phyloP scores from a whole-genome alignment of 2,888 invertebrate genomes.

The Fragum sueziense region DNA sequence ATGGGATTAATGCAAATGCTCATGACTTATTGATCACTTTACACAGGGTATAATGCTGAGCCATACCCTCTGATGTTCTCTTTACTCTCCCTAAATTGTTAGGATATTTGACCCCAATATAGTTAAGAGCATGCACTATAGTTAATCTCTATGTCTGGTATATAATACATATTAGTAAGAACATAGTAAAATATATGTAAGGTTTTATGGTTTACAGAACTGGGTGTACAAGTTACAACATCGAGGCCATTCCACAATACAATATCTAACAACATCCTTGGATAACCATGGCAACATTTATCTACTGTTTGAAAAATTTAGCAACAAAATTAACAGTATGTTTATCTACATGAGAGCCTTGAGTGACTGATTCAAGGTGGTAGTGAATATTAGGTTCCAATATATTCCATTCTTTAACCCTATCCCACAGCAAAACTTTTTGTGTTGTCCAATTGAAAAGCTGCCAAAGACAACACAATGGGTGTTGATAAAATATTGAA shows the following conservation, averaged over 20 bases:
- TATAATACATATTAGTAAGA: background rate
- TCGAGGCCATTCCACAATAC: conserved; percentile 28
- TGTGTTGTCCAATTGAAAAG: too few species aligned
- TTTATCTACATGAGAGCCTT: too few species aligned
- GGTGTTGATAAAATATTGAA: background rate
- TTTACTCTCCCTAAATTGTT: background rate
- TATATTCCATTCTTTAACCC: background rate
- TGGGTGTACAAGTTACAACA: conserved; percentile 25
- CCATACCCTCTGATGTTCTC: too few species aligned
- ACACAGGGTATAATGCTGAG: too few species aligned
- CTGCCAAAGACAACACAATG: too few species aligned
- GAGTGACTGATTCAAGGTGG: background rate
- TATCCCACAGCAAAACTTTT: background rate
- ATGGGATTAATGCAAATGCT: too few species aligned
- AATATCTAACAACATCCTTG: background rate
- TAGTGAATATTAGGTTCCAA: background rate
- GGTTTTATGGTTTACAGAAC: background rate
- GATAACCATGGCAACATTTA: conserved; percentile 4
- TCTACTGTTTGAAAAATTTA: background rate
- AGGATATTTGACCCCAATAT: background rate
- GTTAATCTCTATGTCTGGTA: background rate
- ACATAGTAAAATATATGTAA: background rate
- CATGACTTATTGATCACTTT: too few species aligned
- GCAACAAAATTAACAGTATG: too few species aligned
- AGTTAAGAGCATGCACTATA: background rate